Conservation (phyloP, 2,888 invertebrate genomes). For the Melinopterus prodromus region DNA sequence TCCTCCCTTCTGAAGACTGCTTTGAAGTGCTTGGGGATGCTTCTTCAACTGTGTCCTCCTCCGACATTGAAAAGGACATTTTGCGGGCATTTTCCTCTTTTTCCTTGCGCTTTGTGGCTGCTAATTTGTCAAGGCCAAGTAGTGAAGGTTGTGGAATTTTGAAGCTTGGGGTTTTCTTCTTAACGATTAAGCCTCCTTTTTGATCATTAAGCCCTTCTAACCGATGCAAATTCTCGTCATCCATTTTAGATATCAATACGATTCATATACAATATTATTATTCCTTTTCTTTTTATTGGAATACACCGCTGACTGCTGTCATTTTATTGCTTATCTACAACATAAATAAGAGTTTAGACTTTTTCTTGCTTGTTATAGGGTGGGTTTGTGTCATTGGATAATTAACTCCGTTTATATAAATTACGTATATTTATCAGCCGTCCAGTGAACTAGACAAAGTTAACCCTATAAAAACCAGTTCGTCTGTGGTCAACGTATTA, state of each 20-base stretch:
- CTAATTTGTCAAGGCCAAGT: slow-evolving; percentile 85
- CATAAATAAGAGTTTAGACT: no score
- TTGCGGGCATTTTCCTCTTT: slow-evolving; percentile 69
- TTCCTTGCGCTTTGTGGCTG: slow-evolving; percentile 75
- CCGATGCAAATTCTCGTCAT: slow-evolving; percentile 71
- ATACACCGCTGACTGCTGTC: neutral
- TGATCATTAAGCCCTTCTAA: slow-evolving; percentile 71
- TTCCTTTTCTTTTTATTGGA: neutral
- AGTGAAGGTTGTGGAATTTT: slow-evolving; percentile 81
- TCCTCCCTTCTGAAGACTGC: slow-evolving; percentile 60
- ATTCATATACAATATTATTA: neutral
- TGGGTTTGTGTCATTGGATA: no score
- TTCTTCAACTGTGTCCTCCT: slow-evolving; percentile 57
- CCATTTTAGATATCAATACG: slow-evolving; percentile 38
- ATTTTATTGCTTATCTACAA: neutral
- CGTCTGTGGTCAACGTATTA: no score
- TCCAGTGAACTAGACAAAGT: no score
- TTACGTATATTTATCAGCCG: no score
- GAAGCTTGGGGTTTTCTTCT: slow-evolving; percentile 75
- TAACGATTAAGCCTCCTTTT: slow-evolving; percentile 76
- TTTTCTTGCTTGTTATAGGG: no score
- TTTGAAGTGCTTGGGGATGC: slow-evolving; percentile 53
- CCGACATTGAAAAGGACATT: slow-evolving; percentile 70
- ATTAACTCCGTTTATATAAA: no score
- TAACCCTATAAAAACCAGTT: no score